phyloP scores from a whole-genome alignment of 2,888 invertebrate genomes.

The Sminthurinus aureus region DNA sequence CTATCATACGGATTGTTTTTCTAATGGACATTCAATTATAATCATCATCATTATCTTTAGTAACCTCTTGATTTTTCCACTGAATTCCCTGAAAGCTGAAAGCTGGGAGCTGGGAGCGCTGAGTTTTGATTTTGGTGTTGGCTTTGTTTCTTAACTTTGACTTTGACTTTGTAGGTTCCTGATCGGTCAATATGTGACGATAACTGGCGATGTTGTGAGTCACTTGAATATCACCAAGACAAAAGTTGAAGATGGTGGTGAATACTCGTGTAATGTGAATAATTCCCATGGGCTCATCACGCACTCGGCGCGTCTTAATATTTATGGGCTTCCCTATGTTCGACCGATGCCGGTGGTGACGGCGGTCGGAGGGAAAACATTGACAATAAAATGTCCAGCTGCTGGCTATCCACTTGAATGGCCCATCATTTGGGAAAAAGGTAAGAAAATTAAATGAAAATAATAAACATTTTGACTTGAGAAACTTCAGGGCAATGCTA shows the following conservation, averaged over 20 bases:
- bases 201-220: constrained; percentile 61
- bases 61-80: too few species aligned
- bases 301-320: constrained; percentile 61
- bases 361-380: constrained; percentile 65
- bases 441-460: too few species aligned
- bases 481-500: too few species aligned
- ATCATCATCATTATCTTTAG: too few species aligned
- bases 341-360: constrained; percentile 64
- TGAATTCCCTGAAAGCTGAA: too few species aligned
- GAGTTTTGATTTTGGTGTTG: too few species aligned
- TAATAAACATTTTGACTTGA: constrained; percentile 53
- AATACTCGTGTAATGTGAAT: constrained; percentile 61
- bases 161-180: constrained; percentile 51
- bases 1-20: too few species aligned
- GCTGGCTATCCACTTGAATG: constrained; percentile 68
- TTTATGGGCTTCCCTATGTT: constrained; percentile 63
- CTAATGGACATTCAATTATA: too few species aligned
- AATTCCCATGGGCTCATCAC: constrained; percentile 59
- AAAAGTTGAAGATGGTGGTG: constrained; percentile 61
- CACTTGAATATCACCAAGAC: constrained; percentile 61
- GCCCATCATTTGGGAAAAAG: constrained; percentile 67
- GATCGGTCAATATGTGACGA: constrained; percentile 61
- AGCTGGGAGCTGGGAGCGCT: too few species aligned
- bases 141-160: too few species aligned
- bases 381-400: constrained; percentile 67